Evolutionary conservation across 35 echinoderm and acorn worm genomes (phyloP), one percentile per base, ranked within the genome.

Genomic region (Apostichopus japonicus): DNA sequence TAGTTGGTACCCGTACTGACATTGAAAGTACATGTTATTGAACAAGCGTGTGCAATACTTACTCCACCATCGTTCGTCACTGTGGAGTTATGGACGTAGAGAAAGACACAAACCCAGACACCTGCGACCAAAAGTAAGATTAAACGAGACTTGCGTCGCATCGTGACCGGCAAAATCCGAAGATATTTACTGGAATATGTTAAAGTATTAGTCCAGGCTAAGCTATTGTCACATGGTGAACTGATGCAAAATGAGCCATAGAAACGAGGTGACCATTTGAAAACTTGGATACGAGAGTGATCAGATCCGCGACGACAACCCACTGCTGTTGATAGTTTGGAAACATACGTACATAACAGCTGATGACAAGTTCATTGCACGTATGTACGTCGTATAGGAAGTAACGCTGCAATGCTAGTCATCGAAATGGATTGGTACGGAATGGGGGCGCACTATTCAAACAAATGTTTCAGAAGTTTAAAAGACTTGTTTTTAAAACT

Each of bases 81-180:
- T 91, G 90, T 67, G 33, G 90, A 91, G 87, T 90, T 96, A 91
- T 96, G 95, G 17, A 96, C 84, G 76, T 96, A 96, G 73, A 96
- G 91, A 90, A 94, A 90, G 71, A 96, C 92, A 77, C 94, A 84
- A 55, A 96, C 93, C 86, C 94, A 92, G 90, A 94, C 92, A 44
- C 93, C 93, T 89, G 94, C 90, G 17, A 91, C 77, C 72, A 93
- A 80, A 21, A 96, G 73, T 70, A 96, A 56, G 62, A 96, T 87
- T 55, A 96, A 56, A 56, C 95, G 90, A 25, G 95, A 92, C 79
- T 92, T 96, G 61, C 95, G 94, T 67, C 95, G 90, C 80, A 96
- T 89, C 79, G 91, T 94, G 55, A 63, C 86, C 44, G 63, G 24
- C 57, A 71, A 89, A 44, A 52, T 89, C 86, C 86, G 24, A 25